Conservation (phyloP, 2,113 vertebrate genomes). For the Thryonomys swinderianus region DNA sequence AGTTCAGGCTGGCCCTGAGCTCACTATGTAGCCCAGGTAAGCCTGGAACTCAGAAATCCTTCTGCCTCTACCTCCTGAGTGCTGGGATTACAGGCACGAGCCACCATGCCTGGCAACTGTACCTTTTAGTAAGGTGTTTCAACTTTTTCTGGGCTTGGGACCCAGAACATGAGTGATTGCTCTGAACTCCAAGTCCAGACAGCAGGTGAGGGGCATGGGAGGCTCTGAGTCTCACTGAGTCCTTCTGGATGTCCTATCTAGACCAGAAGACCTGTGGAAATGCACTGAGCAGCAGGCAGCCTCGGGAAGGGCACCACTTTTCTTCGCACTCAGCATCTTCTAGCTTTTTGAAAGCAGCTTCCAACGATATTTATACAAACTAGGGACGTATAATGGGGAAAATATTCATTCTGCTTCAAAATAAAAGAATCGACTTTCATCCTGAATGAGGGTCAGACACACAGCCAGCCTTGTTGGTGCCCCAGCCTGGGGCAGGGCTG, state of each 20-base stretch:
- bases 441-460: fast-evolving
- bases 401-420: fast-evolving
- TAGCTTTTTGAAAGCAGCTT: fast-evolving
- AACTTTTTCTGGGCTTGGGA: background rate
- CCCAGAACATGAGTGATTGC: background rate
- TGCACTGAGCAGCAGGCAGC: fast-evolving
- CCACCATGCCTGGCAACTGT: too few species aligned
- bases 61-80: too few species aligned
- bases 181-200: too few species aligned
- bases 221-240: background rate
- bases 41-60: too few species aligned
- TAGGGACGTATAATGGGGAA: background rate
- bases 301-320: fast-evolving
- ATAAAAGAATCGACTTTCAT: background rate
- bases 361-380: fast-evolving
- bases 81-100: too few species aligned
- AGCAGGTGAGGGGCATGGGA: background rate
- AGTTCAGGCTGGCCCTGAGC: too few species aligned
- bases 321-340: too few species aligned
- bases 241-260: fast-evolving
- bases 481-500: background rate
- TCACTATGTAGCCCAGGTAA: too few species aligned
- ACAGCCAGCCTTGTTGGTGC: background rate
- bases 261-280: fast-evolving
- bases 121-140: background rate